These are phyloP conservation scores for Sisyra nigra DNA, from an alignment of 2,888 invertebrate species.

Conservation along the genomic window DNA sequence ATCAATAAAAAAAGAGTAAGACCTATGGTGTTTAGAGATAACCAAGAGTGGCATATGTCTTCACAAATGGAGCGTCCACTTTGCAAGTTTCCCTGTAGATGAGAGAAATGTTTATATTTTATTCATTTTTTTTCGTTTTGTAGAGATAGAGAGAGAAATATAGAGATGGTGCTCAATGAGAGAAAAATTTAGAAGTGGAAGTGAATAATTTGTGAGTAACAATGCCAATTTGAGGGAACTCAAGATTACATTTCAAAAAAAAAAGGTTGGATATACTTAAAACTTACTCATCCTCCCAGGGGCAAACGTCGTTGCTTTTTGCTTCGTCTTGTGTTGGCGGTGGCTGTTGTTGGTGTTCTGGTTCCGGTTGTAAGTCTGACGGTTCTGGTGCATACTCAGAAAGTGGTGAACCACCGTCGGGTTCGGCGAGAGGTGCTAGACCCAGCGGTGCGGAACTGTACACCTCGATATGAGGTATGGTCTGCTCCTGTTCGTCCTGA, in stretches of 20 bases:
- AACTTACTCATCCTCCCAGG: constrained; percentile 93
- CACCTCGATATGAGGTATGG: constrained; percentile 15
- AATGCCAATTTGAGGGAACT: not conserved
- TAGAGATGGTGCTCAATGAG: not conserved
- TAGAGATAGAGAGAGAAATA: constrained; percentile 1
- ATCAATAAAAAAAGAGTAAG: too few species aligned
- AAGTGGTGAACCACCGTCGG: constrained; percentile 51
- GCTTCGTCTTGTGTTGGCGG: constrained; percentile 12
- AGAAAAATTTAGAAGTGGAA: not conserved
- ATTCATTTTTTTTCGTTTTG: not conserved
- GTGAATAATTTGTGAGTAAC: constrained; percentile 5
- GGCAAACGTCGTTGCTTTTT: constrained; percentile 73
- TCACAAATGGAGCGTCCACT: constrained; percentile 80
- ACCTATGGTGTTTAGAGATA: constrained; percentile 51
- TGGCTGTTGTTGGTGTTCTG: constrained; percentile 7
- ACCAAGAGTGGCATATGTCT: constrained; percentile 86
- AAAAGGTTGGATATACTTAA: constrained; percentile 7
- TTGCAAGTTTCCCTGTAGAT: constrained; percentile 68
- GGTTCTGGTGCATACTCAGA: constrained; percentile 37
- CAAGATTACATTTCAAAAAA: constrained; percentile 1
- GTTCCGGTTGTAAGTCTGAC: not conserved
- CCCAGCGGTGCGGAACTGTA: constrained; percentile 25
- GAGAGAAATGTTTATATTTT: constrained; percentile 18
- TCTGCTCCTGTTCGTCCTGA: constrained; percentile 3
- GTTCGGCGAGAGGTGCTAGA: constrained; percentile 49